Percentiles rank a stretch among this genome's conserved stretches.
These are phyloP conservation scores for Apostichopus parvimensis DNA, from an alignment of 35 echinoderm and acorn worm genomes.

Conservation along the genomic window DNA sequence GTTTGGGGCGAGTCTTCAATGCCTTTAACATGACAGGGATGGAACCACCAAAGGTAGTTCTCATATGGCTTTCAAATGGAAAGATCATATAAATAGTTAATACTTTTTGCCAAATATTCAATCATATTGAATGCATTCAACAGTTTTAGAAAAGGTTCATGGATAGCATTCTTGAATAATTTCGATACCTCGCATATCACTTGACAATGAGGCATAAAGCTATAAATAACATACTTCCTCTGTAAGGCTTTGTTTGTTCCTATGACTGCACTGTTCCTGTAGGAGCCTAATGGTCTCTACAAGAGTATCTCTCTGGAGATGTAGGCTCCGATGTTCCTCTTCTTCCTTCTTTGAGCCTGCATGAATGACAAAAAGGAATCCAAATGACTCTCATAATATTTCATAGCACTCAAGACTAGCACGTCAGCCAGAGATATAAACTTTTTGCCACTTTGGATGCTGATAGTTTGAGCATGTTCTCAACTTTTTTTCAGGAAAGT, in stretches of 20 bases:
- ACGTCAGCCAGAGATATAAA: no score
- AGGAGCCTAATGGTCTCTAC: constrained; percentile 31
- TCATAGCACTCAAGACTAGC: no score
- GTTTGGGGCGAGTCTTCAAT: no score
- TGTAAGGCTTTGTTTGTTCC: background rate
- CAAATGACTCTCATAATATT: no score
- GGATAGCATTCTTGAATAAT: background rate
- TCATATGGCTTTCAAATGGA: background rate
- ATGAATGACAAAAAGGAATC: no score
- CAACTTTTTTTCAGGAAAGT: background rate
- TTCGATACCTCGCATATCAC: background rate
- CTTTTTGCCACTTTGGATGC: no score
- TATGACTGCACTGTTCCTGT: constrained; percentile 22
- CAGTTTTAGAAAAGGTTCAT: background rate
- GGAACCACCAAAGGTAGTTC: no score
- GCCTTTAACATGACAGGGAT: no score
- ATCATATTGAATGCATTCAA: background rate
- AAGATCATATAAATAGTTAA: background rate
- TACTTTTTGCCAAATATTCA: background rate
- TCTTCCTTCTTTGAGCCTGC: background rate
- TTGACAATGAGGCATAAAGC: background rate
- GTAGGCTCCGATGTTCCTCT: constrained; percentile 30
- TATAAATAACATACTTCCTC: background rate
- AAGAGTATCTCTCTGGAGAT: constrained; percentile 42
- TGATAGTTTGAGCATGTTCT: background rate